phyloP scores from a whole-genome alignment of 2,113 vertebrate genomes.

The Mus spicilegus region DNA sequence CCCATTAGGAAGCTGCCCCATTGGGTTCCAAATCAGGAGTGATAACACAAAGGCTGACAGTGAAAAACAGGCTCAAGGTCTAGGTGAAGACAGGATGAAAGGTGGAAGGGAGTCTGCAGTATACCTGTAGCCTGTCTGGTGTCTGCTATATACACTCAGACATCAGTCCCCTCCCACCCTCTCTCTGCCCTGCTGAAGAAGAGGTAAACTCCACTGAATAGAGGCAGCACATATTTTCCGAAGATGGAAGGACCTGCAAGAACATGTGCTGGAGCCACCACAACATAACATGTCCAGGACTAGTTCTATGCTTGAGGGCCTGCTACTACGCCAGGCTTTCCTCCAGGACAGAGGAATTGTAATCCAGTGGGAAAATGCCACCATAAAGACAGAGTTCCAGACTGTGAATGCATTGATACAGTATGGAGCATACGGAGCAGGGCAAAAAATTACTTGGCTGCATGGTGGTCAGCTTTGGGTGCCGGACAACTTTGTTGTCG shows the following conservation, averaged over 20 bases:
- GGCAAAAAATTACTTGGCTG: too few species aligned
- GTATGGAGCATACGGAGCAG: too few species aligned
- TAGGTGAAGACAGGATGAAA: rapidly evolving
- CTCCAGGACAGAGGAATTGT: rapidly evolving
- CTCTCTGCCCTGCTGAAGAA: not conserved
- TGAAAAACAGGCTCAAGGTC: rapidly evolving
- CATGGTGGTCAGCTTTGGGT: not conserved
- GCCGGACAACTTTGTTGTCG: too few species aligned
- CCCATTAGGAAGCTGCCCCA: rapidly evolving
- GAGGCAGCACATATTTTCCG: not conserved
- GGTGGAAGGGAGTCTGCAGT: not conserved
- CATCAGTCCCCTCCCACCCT: rapidly evolving
- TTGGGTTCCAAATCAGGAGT: too few species aligned
- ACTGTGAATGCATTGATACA: rapidly evolving
- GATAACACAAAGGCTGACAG: rapidly evolving
- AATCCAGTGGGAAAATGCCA: too few species aligned
- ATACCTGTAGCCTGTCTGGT: too few species aligned
- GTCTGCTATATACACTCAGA: not conserved
- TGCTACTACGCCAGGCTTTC: not conserved
- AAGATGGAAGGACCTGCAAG: rapidly evolving
- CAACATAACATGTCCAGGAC: rapidly evolving
- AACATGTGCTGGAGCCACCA: rapidly evolving
- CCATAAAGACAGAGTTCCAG: rapidly evolving
- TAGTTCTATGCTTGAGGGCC: rapidly evolving
- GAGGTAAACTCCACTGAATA: not conserved